A percentile compares a stretch with the other conserved stretches of the same genome.
Evolutionary conservation across 2,113 vertebrate species (phyloP).

Genomic region (Heloderma charlesbogerti): DNA sequence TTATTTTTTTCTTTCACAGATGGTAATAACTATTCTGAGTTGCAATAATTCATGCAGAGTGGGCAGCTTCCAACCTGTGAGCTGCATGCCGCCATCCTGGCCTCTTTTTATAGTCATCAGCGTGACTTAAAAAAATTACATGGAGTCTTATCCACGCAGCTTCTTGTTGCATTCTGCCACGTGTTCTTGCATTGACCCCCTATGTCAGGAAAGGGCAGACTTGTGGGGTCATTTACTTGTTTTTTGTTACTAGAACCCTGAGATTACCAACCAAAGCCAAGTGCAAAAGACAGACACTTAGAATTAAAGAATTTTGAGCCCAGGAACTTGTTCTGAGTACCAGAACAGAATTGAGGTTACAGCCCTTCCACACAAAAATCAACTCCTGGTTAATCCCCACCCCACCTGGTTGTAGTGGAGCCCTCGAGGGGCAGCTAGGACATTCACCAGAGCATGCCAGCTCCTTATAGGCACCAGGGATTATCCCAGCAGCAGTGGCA

Average conservation of each 20-base stretch:
- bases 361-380: no score
- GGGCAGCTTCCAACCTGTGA: neutral
- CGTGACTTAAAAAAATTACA: neutral
- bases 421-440: no score
- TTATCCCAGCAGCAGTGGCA: neutral
- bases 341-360: no score
- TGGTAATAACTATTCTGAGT: neutral
- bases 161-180: neutral
- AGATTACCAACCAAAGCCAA: no score
- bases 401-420: no score
- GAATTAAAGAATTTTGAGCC: no score
- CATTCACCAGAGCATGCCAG: no score
- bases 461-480: neutral
- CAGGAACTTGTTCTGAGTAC: no score
- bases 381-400: no score
- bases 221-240: no score
- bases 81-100: neutral
- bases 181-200: neutral
- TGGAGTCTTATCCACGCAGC: neutral
- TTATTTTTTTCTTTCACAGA: constrained; percentile 14
- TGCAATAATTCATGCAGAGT: neutral
- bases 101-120: neutral
- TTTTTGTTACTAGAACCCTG: no score
- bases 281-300: no score
- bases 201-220: neutral